Base-by-base conservation (phyloP, 2,888 invertebrate genomes). In the Drosophila longiperda region DNA sequence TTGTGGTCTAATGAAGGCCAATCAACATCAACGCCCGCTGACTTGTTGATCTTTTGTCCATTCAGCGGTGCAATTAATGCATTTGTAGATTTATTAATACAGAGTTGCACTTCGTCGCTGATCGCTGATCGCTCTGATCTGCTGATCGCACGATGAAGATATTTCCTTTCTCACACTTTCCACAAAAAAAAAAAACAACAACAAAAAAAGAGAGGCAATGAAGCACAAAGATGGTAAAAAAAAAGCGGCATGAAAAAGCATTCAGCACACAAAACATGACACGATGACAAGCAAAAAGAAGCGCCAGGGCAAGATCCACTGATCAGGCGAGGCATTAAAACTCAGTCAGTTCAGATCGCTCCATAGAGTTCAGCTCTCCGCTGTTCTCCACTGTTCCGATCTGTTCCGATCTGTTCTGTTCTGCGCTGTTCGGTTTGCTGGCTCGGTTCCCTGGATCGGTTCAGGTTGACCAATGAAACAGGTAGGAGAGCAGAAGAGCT, bases 241-340 rank as follows among this genome's bases (percentile, higher is more conserved):
- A 29, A 29, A 71, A 59, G 83, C 75, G 82, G 87, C 85, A 84
- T 83, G 89, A 87, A 90, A 83, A 89, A 88, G 89, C 90, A 85
- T 87, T 80, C 85, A 83, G 84, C 81, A 80, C 68, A 87, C 84
- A 87, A 90, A 91, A 91, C 91, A 90, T 91, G 91, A 91, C 90
- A 90, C 87, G 91, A 91, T 91, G 91, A 91, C 91, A 91, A 90
- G 91, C 90, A 80, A 87, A 89, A 83, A 89, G 89, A 88, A 88
- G 87, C 87, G 87, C 87, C 87, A 88, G 83, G 73, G 62, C 65
- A 62, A 66, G 72, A 75, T 75, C 70, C 70, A 58, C 40, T 52
- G 78, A 75, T 70, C 78, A 36, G 67, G 57, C 66, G 60, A 64
- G 68, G 83, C 83, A 85, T 83, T 88, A 86, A 87, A 83, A 87